Percentiles rank a stretch among this genome's conserved stretches.
These are phyloP conservation scores for Melanotaenia parkinsoni DNA, from an alignment of 2,797 vertebrate genomes.

Conservation along the genomic window DNA sequence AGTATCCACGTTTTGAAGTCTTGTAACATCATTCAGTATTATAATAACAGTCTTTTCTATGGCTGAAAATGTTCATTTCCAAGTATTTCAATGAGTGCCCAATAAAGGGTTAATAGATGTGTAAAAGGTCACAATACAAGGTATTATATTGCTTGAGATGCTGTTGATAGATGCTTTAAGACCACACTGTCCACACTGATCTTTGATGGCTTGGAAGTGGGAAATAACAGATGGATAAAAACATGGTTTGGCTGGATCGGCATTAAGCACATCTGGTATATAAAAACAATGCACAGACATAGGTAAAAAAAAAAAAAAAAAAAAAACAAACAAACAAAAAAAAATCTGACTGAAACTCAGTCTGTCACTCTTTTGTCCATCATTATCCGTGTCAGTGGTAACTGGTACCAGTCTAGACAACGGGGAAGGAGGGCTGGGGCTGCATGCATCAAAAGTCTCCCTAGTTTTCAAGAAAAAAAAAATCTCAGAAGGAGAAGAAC, in stretches of 20 bases:
- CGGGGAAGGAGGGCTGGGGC: conserved; percentile 36
- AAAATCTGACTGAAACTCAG: conserved; percentile 24
- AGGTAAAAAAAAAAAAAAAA: background rate
- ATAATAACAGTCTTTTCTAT: too few species aligned
- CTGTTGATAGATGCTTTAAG: conserved; percentile 31
- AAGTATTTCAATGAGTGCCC: too few species aligned
- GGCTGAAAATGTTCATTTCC: too few species aligned
- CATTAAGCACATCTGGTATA: conserved; percentile 4
- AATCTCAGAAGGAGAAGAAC: background rate
- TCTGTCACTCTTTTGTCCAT: conserved; percentile 33
- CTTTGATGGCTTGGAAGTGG: conserved; percentile 49
- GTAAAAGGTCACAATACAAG: conserved; percentile 58
- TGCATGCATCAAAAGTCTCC: background rate
- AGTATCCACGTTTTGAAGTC: too few species aligned
- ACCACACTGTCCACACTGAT: conserved; percentile 26
- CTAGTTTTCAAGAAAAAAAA: background rate
- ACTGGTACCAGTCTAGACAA: conserved; percentile 61
- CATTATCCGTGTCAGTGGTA: conserved; percentile 59
- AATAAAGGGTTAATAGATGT: conserved; percentile 49
- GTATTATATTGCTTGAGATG: conserved; percentile 34
- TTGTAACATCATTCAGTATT: too few species aligned
- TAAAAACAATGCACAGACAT: conserved; percentile 17
- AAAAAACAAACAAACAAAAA: too few species aligned
- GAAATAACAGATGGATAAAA: conserved; percentile 50
- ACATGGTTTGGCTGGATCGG: conserved; percentile 22